Conservation (phyloP, 1,140 invertebrate species). For the Caerostris darwini region DNA sequence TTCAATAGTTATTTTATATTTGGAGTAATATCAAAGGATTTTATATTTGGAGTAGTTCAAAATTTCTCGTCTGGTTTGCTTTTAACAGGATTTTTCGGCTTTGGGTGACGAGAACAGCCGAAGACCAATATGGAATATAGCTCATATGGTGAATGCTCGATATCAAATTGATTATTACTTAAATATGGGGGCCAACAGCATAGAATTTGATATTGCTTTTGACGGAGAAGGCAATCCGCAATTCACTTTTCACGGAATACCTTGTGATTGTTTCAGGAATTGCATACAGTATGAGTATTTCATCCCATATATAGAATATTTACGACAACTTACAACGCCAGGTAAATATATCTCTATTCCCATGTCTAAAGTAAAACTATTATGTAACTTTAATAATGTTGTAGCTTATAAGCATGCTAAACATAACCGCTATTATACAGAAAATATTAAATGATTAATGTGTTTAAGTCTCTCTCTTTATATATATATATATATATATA, state of each 20-base stretch:
- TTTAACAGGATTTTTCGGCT: not conserved
- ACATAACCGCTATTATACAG: too few relatives aligned
- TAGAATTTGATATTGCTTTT: constrained; percentile 79
- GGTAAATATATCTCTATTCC: constrained; percentile 22
- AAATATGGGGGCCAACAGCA: constrained; percentile 78
- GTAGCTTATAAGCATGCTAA: too few relatives aligned
- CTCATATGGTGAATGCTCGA: constrained; percentile 80
- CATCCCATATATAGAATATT: constrained; percentile 75
- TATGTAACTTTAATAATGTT: too few relatives aligned
- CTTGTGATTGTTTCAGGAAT: constrained; percentile 79
- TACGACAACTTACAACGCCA: constrained; percentile 76
- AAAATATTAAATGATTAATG: too few relatives aligned
- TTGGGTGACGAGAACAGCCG: not conserved
- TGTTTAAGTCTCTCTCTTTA: too few relatives aligned
- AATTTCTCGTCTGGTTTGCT: not conserved
- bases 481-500: too few relatives aligned
- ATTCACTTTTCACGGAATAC: constrained; percentile 79
- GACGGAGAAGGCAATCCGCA: constrained; percentile 70
- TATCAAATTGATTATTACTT: constrained; percentile 78
- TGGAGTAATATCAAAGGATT: too few relatives aligned
- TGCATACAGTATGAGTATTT: constrained; percentile 78
- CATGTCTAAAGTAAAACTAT: too few relatives aligned
- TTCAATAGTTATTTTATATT: too few relatives aligned
- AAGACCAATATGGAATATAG: constrained; percentile 79
- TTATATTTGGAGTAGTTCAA: too few relatives aligned